Evolutionary conservation across 2,113 vertebrate species (phyloP), one percentile per base, ranked within the genome.

Genomic region (Phalacrocorax pelagicus): DNA sequence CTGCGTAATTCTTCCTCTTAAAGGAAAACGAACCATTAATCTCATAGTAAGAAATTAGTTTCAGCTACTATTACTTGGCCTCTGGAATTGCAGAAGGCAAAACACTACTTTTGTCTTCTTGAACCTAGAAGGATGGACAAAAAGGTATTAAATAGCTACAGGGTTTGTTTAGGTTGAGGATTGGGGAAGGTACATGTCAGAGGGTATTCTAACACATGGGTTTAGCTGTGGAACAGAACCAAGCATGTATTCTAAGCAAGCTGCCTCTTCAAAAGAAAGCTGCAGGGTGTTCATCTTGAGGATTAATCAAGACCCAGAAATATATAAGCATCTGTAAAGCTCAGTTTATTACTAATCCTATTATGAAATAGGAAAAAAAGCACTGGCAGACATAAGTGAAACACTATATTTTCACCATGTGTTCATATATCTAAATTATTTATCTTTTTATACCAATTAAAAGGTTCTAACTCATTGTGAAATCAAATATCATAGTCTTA

Each of bases 201-300:
- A 61, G 49, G 26, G 61, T 65, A 90, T 66, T 91, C 51, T 92
- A 80, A 93, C 54, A 83, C 42, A 71, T 5, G 21, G 88, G 57
- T 92, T 94, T 77, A 95, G 91, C 44, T 92, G 63, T 94, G 86
- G 81, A 94, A 93, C 52, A 94, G 82, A 96, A 92, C 75, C 80
- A 84, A 94, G 89, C 21, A 44, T 20, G 70, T 69, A 85, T 52
- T 83, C 62, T 82, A 88, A 96, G 91, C 86, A 93, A 90, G 90
- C 93, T 89, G 62, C 52, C 82, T 92, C 67, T 84, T 91, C 80
- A 88, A 94, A 96, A 91, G 86, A 83, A 96, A 94, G 89, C 95
- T 96, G 93, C 96, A 96, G 92, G 73, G 86, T 97, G 81, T 91
- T 98, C 92, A 90, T 97, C 85, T 95, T 95, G 88, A 92, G 96